Evolutionary conservation across 2,113 vertebrate genomes (phyloP), one percentile per base, ranked within the genome.

Genomic region (Hydrochoerus hydrochaeris): DNA sequence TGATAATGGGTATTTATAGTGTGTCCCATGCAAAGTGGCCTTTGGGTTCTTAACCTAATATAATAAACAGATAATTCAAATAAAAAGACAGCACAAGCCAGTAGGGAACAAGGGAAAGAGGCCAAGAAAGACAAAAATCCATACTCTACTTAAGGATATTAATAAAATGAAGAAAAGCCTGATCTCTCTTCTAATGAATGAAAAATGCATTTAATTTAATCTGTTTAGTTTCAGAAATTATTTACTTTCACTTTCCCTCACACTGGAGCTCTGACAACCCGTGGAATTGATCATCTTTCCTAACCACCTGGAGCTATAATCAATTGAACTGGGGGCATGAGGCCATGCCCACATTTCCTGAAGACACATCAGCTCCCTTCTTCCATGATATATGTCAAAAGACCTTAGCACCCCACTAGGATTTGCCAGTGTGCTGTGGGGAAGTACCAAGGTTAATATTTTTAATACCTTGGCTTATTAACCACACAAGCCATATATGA

Each of bases 31-130:
- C 88, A 98, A 97, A 97, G 97, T 91, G 94, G 95, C 96, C 97
- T 97, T 97, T 97, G 91, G 97, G 97, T 94, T 94, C 96, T 92
- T 96, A 97, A 96, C 97, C 96, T 97, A 98, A 97, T 96, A 94
- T 96, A 97, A 98, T 98, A 97, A 97, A 96, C 88, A 98, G 92
- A 96, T 98, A 97, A 98, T 97, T 98, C 98, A 97, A 98, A 98
- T 98, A 95, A 96, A 98, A 97, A 97, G 97, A 97, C 97, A 98
- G 96, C 90, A 32, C 12, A 19, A 90, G 92, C 97, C 96, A 93
- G 65, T 97, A 95, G 96, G 96, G 96, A 97, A 83, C 57, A 30
- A 95, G 88, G 83, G 82, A 95, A 95, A 86, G 78, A 86, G 73
- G 83, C 94, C 92, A 96, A 91, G 96, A 95, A 96, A 97, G 97